Conservation (phyloP, 1,140 invertebrate genomes). For the Saxidomus purpurata region DNA sequence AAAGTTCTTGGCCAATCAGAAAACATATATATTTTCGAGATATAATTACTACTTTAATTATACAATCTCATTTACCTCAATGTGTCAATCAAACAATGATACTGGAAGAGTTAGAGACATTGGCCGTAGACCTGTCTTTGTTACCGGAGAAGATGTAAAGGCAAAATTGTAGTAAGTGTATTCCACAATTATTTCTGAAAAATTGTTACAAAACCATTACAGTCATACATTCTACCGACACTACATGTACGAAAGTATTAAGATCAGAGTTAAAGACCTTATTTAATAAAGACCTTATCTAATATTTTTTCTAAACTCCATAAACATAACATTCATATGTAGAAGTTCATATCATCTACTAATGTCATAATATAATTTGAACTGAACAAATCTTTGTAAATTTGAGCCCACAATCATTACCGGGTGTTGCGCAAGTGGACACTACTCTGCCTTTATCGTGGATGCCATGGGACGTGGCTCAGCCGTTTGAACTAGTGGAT, state of each 20-base stretch:
- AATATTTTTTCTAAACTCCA: too few species aligned
- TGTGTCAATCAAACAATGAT: constrained; percentile 72
- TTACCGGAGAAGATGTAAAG: constrained; percentile 60
- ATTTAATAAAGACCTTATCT: too few species aligned
- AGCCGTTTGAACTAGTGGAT: constrained; percentile 13
- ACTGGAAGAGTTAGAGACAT: constrained; percentile 62
- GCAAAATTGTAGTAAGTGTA: not conserved
- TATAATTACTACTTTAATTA: constrained; percentile 66
- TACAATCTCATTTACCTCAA: constrained; percentile 69
- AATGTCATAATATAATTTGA: too few species aligned
- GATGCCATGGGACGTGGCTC: constrained; percentile 3
- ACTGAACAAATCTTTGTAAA: too few species aligned
- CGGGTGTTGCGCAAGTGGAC: not conserved
- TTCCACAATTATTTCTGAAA: too few species aligned
- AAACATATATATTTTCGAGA: not conserved
- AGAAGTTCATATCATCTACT: too few species aligned
- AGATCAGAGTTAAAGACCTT: too few species aligned
- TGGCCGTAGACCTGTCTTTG: constrained; percentile 71
- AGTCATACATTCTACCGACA: too few species aligned
- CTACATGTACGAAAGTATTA: too few species aligned
- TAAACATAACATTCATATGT: too few species aligned
- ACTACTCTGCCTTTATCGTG: not conserved
- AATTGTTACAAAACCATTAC: too few species aligned
- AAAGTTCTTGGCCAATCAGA: constrained; percentile 47
- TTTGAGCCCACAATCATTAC: not conserved